These are phyloP conservation scores for Drosophila emarginata DNA, from an alignment of 2,888 invertebrate species.

Conservation along the genomic window DNA sequence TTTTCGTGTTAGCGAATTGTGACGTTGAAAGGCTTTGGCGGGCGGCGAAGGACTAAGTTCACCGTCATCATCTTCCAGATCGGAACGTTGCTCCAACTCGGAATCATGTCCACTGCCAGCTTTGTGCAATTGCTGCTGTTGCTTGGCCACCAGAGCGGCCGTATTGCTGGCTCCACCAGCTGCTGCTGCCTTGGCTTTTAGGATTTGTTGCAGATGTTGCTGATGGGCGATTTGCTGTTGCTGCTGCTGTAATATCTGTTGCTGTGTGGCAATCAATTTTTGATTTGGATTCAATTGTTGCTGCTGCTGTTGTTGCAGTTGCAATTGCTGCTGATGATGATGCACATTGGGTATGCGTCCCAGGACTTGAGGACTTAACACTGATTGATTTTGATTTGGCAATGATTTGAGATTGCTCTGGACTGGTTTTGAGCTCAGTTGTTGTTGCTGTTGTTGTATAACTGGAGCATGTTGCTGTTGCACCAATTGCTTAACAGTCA, in stretches of 20 bases:
- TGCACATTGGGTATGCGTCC: conserved; percentile 73
- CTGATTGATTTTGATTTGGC: conserved; percentile 32
- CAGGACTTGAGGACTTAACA: conserved; percentile 63
- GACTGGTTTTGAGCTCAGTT: conserved; percentile 54
- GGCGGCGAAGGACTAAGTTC: conserved; percentile 83
- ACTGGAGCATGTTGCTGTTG: conserved; percentile 79
- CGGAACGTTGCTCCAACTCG: conserved; percentile 81
- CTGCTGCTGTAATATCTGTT: conserved; percentile 76
- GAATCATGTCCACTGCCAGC: conserved; percentile 62
- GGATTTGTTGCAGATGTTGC: conserved; percentile 79
- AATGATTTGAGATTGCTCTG: conserved; percentile 48
- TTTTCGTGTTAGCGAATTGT: conserved; percentile 86
- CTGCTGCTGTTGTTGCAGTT: conserved; percentile 43
- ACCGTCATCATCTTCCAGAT: conserved; percentile 79
- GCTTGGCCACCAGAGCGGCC: conserved; percentile 79
- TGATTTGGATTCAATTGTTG: conserved; percentile 78
- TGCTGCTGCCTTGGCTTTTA: conserved; percentile 79
- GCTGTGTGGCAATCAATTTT: conserved; percentile 78
- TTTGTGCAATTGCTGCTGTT: conserved; percentile 76
- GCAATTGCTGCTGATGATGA: conserved; percentile 64
- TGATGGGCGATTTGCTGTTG: conserved; percentile 79
- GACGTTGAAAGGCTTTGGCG: conserved; percentile 84
- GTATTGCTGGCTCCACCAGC: conserved; percentile 76
- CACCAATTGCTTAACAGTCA: conserved; percentile 79
- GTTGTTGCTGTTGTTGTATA: conserved; percentile 81